A percentile compares a stretch with the other conserved stretches of the same genome.
These are phyloP conservation scores for Xylophagus ater DNA, from an alignment of 2,888 invertebrate genomes.

Conservation along the genomic window DNA sequence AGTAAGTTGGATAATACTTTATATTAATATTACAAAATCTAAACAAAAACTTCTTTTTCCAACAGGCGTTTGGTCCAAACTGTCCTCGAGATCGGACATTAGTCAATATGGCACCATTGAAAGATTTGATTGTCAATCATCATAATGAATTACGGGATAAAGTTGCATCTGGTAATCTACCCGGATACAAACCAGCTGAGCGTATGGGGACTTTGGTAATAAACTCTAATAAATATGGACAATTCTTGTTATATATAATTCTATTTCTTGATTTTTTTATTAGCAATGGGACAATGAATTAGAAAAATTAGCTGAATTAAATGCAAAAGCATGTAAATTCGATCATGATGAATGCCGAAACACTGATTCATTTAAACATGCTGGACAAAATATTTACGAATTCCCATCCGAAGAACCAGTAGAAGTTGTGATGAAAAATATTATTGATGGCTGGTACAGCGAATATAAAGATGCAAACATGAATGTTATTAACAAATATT, in stretches of 20 bases:
- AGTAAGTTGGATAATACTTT: too few relatives aligned
- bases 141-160: constrained; percentile 18
- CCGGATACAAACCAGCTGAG: constrained; percentile 12
- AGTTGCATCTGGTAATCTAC: constrained; percentile 17
- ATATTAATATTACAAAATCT: too few relatives aligned
- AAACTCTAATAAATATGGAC: too few relatives aligned
- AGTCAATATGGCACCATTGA: constrained; percentile 9
- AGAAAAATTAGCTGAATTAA: constrained; percentile 18
- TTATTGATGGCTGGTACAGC: constrained; percentile 15
- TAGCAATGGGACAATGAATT: constrained; percentile 19
- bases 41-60: too few relatives aligned
- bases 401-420: too few relatives aligned
- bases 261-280: too few relatives aligned
- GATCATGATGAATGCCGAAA: constrained; percentile 19
- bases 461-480: constrained; percentile 15
- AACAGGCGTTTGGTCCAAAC: too few relatives aligned
- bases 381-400: constrained; percentile 20
- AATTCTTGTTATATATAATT: too few relatives aligned
- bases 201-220: constrained; percentile 18
- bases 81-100: constrained; percentile 14
- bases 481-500: constrained; percentile 9
- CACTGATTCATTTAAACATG: constrained; percentile 12
- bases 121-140: constrained; percentile 10
- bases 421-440: not conserved
- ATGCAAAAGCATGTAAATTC: constrained; percentile 17